A percentile compares a stretch with the other conserved stretches of the same genome.
Evolutionary conservation across 2,888 invertebrate species (phyloP).

Genomic region (Apodemia zela): DNA sequence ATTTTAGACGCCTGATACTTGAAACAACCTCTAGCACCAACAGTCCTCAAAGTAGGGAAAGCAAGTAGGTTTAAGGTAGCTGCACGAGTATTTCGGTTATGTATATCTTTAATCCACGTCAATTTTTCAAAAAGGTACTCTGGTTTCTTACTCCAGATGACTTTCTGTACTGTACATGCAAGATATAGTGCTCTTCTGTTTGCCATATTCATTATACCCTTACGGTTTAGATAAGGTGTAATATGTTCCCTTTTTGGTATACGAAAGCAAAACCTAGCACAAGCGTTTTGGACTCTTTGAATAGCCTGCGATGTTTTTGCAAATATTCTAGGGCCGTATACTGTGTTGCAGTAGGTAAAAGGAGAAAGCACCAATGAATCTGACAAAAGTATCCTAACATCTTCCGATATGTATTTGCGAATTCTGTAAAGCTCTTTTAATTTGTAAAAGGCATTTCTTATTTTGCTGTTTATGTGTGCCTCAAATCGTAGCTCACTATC

Average conservation of each 20-base stretch:
- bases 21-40: background rate
- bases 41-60: background rate
- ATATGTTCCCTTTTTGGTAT: background rate
- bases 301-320: background rate
- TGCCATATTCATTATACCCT: background rate
- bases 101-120: background rate
- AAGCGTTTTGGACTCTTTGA: background rate
- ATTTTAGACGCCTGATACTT: background rate
- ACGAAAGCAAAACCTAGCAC: background rate
- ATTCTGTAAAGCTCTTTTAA: background rate
- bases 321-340: background rate
- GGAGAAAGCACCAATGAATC: background rate
- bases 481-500: background rate
- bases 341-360: background rate
- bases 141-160: background rate
- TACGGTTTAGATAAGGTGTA: background rate
- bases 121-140: background rate
- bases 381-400: background rate
- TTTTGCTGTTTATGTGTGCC: background rate
- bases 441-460: background rate
- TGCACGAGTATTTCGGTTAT: background rate
- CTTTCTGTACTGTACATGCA: background rate
- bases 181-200: background rate
- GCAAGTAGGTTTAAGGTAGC: background rate
- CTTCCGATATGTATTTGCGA: background rate